Evolutionary conservation across 2,888 invertebrate species (phyloP), one percentile per base, ranked within the genome.

Genomic region (Lumbricus terrestris): DNA sequence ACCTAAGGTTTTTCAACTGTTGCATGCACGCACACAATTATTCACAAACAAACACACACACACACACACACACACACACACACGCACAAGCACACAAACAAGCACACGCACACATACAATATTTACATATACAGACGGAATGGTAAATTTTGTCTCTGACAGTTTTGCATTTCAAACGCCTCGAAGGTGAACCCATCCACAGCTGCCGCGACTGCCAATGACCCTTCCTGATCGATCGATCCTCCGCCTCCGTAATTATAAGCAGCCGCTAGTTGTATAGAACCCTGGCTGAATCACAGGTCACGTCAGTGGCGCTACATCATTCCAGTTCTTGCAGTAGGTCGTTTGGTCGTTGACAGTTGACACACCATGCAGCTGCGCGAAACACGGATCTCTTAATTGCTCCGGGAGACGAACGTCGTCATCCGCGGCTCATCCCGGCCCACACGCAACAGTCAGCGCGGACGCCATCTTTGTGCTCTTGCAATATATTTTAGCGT

Each of bases 381-480:
- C 69, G 29, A 6, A 69, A 15, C 69, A n/a, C 69, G 8, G 69
- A 69, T 69, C 69, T 69, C 29, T n/a, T n/a, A 69, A 69, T 69
- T 69, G 69, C 16, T n/a, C 69, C 69, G 69, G 4, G n/a, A 69
- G 29, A n/a, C 69, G 69, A 11, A n/a, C n/a, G 69, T 11, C n/a
- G n/a, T 69, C 69, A 13, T 69, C 69, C 0, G 69, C 29, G 69
- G 13, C 13, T 29, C n/a, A 16, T 29, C 47, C 47, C 23, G 23
- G 23, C 47, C 5, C 47, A 20, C 4, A 47, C 69, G 69, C 69
- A n/a, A n/a, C 69, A n/a, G 29, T 69, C 85, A 85, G 2, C 85
- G 37, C 85, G 85, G 85, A 34, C 85, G 35, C 85, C 85, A 85
- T 85, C 37, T 85, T 34, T 34, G 69, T 69, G n/a, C 69, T 69